Evolutionary conservation across 2,113 vertebrate genomes (phyloP).

Genomic region (Odontophorus gujanensis): DNA sequence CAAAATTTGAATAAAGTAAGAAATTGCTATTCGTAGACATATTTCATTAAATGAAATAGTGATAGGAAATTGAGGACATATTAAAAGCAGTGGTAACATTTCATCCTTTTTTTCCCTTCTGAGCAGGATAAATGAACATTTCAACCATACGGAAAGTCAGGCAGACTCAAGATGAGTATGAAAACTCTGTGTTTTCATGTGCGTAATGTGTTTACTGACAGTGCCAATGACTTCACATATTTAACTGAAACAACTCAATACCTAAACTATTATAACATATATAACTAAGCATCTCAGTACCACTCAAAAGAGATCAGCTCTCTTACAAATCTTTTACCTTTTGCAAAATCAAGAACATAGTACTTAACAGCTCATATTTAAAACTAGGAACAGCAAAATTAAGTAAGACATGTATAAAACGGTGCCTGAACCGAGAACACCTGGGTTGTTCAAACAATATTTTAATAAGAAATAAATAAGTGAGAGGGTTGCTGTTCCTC

Average conservation of each 20-base stretch:
- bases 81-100: neutral
- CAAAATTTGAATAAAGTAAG: neutral
- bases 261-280: neutral
- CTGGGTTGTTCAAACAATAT: neutral
- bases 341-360: neutral
- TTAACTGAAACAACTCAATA: neutral
- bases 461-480: neutral
- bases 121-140: neutral
- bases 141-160: neutral
- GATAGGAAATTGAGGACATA: neutral
- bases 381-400: neutral
- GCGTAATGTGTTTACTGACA: neutral
- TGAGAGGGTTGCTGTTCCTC: neutral
- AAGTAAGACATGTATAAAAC: neutral
- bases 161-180: neutral
- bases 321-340: neutral
- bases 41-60: neutral
- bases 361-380: neutral
- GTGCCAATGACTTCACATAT: neutral
- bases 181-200: neutral
- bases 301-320: neutral
- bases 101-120: neutral
- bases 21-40: neutral
- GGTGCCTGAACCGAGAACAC: neutral
- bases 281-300: neutral